phyloP scores from a whole-genome alignment of 2,797 vertebrate species.

The Enoplosus armatus region DNA sequence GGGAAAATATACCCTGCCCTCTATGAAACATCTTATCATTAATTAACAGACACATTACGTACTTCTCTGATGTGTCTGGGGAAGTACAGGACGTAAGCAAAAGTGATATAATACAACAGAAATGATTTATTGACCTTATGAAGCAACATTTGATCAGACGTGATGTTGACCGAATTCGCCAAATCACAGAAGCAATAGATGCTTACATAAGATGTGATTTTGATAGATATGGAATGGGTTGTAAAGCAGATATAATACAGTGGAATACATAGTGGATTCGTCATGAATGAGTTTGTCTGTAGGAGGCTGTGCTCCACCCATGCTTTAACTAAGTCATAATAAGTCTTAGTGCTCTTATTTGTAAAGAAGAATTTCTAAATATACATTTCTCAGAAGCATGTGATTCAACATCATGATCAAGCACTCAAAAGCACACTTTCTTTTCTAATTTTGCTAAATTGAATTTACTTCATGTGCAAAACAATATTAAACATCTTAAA shows the following conservation, averaged over 20 bases:
- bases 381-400: slow-evolving; percentile 10
- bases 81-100: slow-evolving; percentile 9
- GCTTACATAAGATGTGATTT: slow-evolving; percentile 35
- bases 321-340: slow-evolving; percentile 5
- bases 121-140: slow-evolving; percentile 26
- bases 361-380: neutral
- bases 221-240: neutral
- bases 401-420: neutral
- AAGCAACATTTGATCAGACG: slow-evolving; percentile 17
- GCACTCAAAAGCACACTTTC: neutral
- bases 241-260: neutral
- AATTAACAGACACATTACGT: slow-evolving; percentile 77
- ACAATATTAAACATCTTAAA: neutral
- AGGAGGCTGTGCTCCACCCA: neutral
- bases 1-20: slow-evolving; percentile 70
- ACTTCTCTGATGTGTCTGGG: slow-evolving; percentile 25
- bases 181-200: neutral
- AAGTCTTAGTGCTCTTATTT: neutral
- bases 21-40: slow-evolving; percentile 75
- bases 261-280: neutral
- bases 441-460: neutral
- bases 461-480: neutral
- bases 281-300: slow-evolving; percentile 20
- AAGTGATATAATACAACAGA: slow-evolving; percentile 23
- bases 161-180: neutral